Evolutionary conservation across 2,113 vertebrate species (phyloP).

Genomic region (Leptocoma aspasia): DNA sequence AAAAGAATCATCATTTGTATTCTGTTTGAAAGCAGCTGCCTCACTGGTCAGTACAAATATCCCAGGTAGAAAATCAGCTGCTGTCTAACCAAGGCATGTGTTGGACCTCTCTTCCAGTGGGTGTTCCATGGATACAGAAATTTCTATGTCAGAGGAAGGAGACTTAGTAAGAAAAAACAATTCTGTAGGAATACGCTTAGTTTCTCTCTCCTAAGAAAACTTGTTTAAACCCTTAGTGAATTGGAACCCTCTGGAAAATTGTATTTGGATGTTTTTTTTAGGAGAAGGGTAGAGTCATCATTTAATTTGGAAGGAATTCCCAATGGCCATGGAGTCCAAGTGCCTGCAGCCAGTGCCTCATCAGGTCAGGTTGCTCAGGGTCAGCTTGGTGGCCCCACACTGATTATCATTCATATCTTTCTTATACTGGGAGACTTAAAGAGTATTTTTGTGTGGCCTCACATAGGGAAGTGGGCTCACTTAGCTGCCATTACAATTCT

Average conservation of each 20-base stretch:
- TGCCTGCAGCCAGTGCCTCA: neutral
- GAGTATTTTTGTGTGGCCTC: neutral
- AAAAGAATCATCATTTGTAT: neutral
- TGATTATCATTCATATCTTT: neutral
- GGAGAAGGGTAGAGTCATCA: neutral
- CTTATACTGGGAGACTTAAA: neutral
- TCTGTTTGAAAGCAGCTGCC: neutral
- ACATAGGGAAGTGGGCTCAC: rapidly evolving
- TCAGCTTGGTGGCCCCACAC: neutral
- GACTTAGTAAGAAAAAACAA: neutral
- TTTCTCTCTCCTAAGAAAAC: neutral
- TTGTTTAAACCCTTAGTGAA: neutral
- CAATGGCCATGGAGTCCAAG: neutral
- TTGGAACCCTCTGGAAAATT: neutral
- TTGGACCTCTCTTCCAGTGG: neutral
- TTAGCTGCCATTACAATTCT: neutral
- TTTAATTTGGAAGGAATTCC: neutral
- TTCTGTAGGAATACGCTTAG: neutral
- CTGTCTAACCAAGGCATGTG: neutral
- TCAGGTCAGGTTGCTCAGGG: neutral
- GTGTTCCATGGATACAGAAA: neutral
- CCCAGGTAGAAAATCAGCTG: neutral
- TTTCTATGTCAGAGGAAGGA: neutral
- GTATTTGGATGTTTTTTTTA: neutral
- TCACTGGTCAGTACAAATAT: neutral